Evolutionary conservation across 2,888 invertebrate genomes (phyloP).

Genomic region (Cephus runcator): DNA sequence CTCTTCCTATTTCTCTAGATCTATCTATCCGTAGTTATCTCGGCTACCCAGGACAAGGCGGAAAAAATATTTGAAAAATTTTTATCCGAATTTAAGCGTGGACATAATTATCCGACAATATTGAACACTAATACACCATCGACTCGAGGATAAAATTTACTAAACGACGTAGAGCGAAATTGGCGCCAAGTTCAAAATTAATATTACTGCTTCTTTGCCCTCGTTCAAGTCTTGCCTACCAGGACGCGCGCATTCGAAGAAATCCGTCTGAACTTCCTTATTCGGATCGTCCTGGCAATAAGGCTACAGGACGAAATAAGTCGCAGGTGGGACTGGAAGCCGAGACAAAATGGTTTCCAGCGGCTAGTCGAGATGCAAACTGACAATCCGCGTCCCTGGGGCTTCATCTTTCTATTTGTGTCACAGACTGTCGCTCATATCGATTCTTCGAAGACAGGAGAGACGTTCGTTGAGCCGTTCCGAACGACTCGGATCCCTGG

Average conservation of each 20-base stretch:
- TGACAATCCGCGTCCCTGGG: slow-evolving; percentile 23
- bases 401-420: slow-evolving; percentile 27
- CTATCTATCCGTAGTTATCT: background rate
- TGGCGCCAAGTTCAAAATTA: background rate
- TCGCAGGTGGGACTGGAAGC: slow-evolving; percentile 16
- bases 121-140: too few relatives aligned
- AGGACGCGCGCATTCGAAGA: background rate
- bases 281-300: background rate
- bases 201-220: background rate
- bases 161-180: background rate
- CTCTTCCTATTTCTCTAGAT: background rate
- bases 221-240: background rate
- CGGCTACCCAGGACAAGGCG: background rate
- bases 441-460: slow-evolving; percentile 21
- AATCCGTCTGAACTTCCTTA: background rate
- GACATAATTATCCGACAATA: too few relatives aligned
- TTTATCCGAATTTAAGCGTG: too few relatives aligned
- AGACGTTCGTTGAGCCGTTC: slow-evolving; percentile 19
- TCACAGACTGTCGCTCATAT: slow-evolving; percentile 27
- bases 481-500: slow-evolving; percentile 15
- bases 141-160: background rate
- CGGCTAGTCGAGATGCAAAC: slow-evolving; percentile 23
- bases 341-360: slow-evolving; percentile 21
- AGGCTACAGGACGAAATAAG: background rate
- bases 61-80: background rate